A percentile compares a stretch with the other conserved stretches of the same genome.
Conservation (phyloP, 2,888 invertebrate species). For the Drosophila flavopinicola region DNA sequence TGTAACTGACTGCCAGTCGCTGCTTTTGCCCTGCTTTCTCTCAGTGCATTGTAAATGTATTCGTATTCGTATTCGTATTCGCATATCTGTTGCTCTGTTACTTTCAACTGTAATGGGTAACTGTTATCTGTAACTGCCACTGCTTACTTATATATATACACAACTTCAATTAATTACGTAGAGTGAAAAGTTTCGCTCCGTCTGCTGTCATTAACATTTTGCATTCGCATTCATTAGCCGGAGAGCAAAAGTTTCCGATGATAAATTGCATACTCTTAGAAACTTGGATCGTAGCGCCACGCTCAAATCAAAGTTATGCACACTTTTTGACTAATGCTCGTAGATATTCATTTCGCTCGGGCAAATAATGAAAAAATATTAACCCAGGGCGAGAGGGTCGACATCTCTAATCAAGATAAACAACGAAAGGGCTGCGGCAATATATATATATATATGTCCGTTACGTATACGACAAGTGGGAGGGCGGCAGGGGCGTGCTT, state of each 20-base stretch:
- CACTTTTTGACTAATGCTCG: slow-evolving; percentile 59
- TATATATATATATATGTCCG: neutral
- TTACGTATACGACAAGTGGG: slow-evolving; percentile 34
- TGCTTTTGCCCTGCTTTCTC: slow-evolving; percentile 7
- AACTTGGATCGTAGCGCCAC: slow-evolving; percentile 35
- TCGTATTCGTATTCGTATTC: too few relatives aligned
- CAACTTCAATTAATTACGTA: slow-evolving; percentile 69
- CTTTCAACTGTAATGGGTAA: slow-evolving; percentile 17
- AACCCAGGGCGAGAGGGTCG: slow-evolving; percentile 7
- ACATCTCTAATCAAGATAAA: slow-evolving; percentile 61
- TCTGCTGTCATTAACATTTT: slow-evolving; percentile 71
- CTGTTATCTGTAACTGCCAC: slow-evolving; percentile 16
- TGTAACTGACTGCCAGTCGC: slow-evolving; percentile 19
- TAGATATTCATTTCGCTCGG: slow-evolving; percentile 59
- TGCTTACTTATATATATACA: slow-evolving; percentile 24
- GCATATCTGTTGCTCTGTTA: slow-evolving; percentile 12
- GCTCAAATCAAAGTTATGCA: slow-evolving; percentile 59
- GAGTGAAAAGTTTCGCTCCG: slow-evolving; percentile 60
- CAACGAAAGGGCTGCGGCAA: slow-evolving; percentile 34
- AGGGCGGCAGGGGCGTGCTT: slow-evolving; percentile 12
- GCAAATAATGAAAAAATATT: slow-evolving; percentile 59
- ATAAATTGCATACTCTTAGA: slow-evolving; percentile 71
- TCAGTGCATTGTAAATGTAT: slow-evolving; percentile 17
- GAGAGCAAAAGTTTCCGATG: slow-evolving; percentile 57
- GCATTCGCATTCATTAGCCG: slow-evolving; percentile 72